Base-by-base conservation (phyloP, 2,113 vertebrate genomes). In the Carettochelys insculpta region DNA sequence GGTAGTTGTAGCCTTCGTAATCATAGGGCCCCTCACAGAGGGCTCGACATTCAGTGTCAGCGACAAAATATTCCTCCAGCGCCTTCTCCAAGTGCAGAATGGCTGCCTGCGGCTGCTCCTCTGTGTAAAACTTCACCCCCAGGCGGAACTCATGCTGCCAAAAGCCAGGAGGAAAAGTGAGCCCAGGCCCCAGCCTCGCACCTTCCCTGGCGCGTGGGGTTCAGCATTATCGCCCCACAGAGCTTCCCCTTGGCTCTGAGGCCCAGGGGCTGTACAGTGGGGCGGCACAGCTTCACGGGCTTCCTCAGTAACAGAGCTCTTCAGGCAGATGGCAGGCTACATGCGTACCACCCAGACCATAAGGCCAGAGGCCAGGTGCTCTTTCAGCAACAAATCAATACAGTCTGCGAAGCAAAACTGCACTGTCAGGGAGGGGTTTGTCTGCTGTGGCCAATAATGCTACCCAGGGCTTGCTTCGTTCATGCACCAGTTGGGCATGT, bases 1-100 rank as follows among this genome's bases (percentile, higher is more conserved):
- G 98, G 97, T 99, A 99, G 97, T 98, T 99, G 98, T 99, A 99
- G 19, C 99, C 99, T 1, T 99, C 99, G 0, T 99, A 99, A 95
- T 99, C 97, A 0, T 99, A 99, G 0, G 98, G 96, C 2, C 99
- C 99, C 89, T 99, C 99, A 0, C 99, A 99, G 76, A 99, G 98
- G 0, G 94, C 98, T 0, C 98, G 97, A 96, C 99, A 99, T 92
- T 99, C 98, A 0, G 93, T 12, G 1, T 99, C 95, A 0, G 98
- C 98, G 4, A 71, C 88, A 34, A 99, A 98, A 94, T 98, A 99
- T 75, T 98, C 98, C 1, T 96, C 92, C 25, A 99, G 86, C 0
- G 99, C 99, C 3, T 92, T 96, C 95, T 99, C 99, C 34, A 99
- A 98, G 94, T 98, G 98, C 25, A 97, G 93, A 38, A 99, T 94